Evolutionary conservation across 2,113 vertebrate genomes (phyloP).

Genomic region (Rhinolophus ferrumequinum): DNA sequence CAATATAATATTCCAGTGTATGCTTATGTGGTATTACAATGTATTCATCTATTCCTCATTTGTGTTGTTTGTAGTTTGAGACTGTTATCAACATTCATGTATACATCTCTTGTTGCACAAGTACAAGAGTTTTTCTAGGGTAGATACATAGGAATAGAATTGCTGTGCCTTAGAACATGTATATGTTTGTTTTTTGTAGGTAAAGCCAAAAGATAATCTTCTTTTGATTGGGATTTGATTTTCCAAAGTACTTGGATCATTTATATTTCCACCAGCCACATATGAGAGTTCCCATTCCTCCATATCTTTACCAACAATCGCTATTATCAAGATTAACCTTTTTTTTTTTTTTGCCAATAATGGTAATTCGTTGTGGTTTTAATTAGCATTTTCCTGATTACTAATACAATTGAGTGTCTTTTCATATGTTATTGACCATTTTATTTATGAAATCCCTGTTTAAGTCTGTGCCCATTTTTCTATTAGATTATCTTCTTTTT

Average conservation of each 20-base stretch:
- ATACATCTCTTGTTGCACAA: not conserved
- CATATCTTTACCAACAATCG: not conserved
- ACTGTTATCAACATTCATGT: not conserved
- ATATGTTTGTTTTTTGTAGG: not conserved
- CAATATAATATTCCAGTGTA: not conserved
- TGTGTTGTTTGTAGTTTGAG: not conserved
- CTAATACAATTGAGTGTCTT: not conserved
- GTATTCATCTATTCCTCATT: not conserved
- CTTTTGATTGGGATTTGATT: not conserved
- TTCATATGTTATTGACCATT: not conserved
- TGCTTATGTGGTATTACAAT: not conserved
- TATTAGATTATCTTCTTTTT: not conserved
- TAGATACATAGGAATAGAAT: not conserved
- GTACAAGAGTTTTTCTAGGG: not conserved
- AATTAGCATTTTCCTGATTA: not conserved
- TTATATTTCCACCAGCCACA: not conserved
- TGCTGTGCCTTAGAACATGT: not conserved
- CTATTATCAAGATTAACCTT: not conserved
- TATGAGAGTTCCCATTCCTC: not conserved
- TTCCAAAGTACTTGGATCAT: not conserved
- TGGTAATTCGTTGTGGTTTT: slow-evolving; percentile 11
- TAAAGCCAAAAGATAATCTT: not conserved
- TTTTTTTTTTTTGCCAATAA: not conserved
- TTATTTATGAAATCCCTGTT: not conserved
- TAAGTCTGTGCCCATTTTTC: not conserved